Percentiles rank a stretch among this genome's conserved stretches.
Conservation (phyloP, 2,797 vertebrate species). For the Enteromius paludinosus region DNA sequence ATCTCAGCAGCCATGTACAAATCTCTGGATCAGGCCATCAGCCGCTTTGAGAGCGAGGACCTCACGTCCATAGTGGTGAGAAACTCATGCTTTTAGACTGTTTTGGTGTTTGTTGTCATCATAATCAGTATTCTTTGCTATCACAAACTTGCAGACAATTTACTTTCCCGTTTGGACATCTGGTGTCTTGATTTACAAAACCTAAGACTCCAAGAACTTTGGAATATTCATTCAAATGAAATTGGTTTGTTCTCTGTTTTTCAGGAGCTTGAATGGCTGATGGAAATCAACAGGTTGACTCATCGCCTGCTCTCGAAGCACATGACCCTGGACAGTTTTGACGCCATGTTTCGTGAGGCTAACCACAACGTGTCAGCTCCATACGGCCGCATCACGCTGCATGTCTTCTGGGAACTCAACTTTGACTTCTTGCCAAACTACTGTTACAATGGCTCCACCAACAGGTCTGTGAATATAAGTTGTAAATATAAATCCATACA, state of each 20-base stretch:
- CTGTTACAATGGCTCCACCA: slow-evolving; percentile 92
- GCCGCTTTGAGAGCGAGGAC: slow-evolving; percentile 91
- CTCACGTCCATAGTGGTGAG: slow-evolving; percentile 91
- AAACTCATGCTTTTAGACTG: not conserved
- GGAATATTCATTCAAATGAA: not conserved
- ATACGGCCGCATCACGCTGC: slow-evolving; percentile 89
- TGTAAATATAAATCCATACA: not conserved
- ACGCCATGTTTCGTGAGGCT: slow-evolving; percentile 92
- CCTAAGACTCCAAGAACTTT: not conserved
- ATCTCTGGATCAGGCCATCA: slow-evolving; percentile 90
- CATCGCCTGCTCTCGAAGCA: slow-evolving; percentile 90
- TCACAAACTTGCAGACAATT: not conserved
- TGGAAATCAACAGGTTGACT: slow-evolving; percentile 89
- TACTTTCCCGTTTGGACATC: not conserved
- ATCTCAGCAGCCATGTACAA: slow-evolving; percentile 93
- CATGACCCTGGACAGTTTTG: slow-evolving; percentile 91
- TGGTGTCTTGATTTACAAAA: not conserved
- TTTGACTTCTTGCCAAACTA: slow-evolving; percentile 93
- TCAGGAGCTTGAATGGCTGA: slow-evolving; percentile 89
- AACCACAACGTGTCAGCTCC: slow-evolving; percentile 91
- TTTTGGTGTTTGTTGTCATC: not conserved
- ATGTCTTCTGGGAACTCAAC: slow-evolving; percentile 93
- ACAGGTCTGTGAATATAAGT: slow-evolving; percentile 77
- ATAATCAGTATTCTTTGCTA: not conserved
- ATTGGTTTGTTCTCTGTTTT: slow-evolving; percentile 21